These are phyloP conservation scores for Schrankia costaestrigalis DNA, from an alignment of 2,888 invertebrate species.

Conservation along the genomic window DNA sequence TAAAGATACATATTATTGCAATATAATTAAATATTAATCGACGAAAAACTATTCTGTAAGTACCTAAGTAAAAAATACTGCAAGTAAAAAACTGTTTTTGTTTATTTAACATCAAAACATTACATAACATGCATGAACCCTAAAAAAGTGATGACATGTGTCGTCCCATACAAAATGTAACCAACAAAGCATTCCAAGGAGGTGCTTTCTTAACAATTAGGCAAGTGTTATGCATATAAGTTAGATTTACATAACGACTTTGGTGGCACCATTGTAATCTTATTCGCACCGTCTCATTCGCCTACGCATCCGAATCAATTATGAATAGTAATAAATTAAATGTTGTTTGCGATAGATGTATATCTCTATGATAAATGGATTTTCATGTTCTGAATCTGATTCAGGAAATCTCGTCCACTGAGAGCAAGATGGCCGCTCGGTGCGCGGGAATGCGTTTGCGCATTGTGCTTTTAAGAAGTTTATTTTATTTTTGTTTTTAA, in stretches of 20 bases:
- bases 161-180: conserved; percentile 6
- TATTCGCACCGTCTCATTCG: conserved; percentile 62
- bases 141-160: conserved; percentile 10
- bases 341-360: conserved; percentile 73
- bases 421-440: conserved; percentile 71
- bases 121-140: background rate
- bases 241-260: conserved; percentile 55
- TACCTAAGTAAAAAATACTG: too few species aligned
- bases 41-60: too few species aligned
- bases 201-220: conserved; percentile 46
- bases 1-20: too few species aligned
- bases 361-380: conserved; percentile 75
- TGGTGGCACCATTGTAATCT: conserved; percentile 69
- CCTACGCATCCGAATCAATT: conserved; percentile 75
- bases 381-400: conserved; percentile 64
- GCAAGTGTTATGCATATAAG: conserved; percentile 38
- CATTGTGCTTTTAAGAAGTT: conserved; percentile 2
- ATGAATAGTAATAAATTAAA: conserved; percentile 72
- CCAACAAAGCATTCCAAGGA: conserved; percentile 20
- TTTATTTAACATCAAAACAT: too few species aligned
- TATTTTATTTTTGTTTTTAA: background rate
- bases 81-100: too few species aligned
- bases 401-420: conserved; percentile 49
- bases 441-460: conserved; percentile 51
- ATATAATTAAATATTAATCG: too few species aligned